A percentile compares a stretch with the other conserved stretches of the same genome.
Conservation (phyloP, 2,888 invertebrate species). For the Epinotia ramella region DNA sequence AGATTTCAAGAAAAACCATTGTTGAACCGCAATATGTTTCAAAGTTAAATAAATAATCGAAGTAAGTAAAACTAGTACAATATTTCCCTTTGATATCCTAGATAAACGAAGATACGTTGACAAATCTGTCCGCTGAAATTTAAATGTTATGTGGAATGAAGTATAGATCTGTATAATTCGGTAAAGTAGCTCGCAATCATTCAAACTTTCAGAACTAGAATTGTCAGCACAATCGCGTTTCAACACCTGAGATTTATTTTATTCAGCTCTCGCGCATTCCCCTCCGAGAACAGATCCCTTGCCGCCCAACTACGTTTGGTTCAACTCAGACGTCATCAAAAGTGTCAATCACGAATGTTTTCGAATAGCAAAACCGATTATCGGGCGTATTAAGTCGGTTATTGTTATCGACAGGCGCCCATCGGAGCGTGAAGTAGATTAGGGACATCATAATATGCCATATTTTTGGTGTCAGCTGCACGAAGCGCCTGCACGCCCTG, state of each 20-base stretch:
- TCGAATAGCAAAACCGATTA: conserved; percentile 84
- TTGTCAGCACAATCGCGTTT: conserved; percentile 21
- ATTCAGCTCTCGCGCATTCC: conserved; percentile 53
- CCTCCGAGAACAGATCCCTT: conserved; percentile 57
- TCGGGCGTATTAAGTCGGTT: conserved; percentile 83
- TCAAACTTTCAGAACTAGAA: conserved; percentile 21
- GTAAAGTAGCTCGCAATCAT: no score
- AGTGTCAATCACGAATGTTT: conserved; percentile 84
- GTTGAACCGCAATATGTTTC: no score
- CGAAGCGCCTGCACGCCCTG: conserved; percentile 70
- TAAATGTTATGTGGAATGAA: no score
- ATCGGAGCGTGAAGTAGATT: conserved; percentile 81
- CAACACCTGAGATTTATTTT: conserved; percentile 25
- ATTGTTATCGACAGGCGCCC: conserved; percentile 82
- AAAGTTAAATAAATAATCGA: no score
- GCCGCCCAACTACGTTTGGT: conserved; percentile 62
- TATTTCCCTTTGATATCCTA: no score
- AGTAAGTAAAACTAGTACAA: no score
- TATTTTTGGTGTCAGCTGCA: conserved; percentile 84
- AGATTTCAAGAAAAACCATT: no score
- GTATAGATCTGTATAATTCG: background rate
- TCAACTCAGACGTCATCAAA: conserved; percentile 76
- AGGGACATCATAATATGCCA: conserved; percentile 83
- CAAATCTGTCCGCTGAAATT: no score
- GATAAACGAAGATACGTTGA: no score